Evolutionary conservation across 2,797 vertebrate genomes (phyloP).

Genomic region (Somateria mollissima): DNA sequence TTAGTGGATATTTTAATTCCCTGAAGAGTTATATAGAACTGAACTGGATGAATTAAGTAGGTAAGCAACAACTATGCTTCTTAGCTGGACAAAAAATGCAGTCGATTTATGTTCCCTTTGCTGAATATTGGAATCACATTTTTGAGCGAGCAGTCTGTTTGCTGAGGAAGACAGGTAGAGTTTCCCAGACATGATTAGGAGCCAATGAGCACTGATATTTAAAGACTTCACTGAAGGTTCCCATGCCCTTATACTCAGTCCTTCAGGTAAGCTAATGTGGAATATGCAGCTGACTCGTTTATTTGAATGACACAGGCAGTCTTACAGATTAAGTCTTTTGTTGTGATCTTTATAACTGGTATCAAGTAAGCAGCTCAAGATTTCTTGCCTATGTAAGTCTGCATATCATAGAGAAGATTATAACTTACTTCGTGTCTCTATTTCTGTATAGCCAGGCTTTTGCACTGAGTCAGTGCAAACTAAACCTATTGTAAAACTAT

Average conservation of each 20-base stretch:
- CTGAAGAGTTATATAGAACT: background rate
- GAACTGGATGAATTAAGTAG: background rate
- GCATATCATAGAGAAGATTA: background rate
- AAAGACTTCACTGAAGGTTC: background rate
- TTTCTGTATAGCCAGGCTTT: background rate
- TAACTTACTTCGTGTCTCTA: background rate
- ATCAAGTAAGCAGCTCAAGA: conserved; percentile 16
- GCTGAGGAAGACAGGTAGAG: background rate
- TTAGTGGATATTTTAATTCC: background rate
- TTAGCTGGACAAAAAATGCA: background rate
- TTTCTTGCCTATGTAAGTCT: background rate
- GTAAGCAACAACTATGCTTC: background rate
- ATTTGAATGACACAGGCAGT: background rate
- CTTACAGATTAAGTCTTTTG: background rate
- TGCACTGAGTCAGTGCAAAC: background rate
- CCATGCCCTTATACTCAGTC: background rate
- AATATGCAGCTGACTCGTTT: background rate
- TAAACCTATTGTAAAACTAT: background rate
- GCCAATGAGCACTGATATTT: background rate
- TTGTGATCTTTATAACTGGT: background rate
- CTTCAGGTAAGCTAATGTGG: background rate
- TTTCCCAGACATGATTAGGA: background rate
- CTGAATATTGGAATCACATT: background rate
- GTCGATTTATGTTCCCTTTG: background rate
- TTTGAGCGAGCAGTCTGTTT: background rate